Base-by-base conservation (phyloP, 2,888 invertebrate species). In the Brachypterus glaber region DNA sequence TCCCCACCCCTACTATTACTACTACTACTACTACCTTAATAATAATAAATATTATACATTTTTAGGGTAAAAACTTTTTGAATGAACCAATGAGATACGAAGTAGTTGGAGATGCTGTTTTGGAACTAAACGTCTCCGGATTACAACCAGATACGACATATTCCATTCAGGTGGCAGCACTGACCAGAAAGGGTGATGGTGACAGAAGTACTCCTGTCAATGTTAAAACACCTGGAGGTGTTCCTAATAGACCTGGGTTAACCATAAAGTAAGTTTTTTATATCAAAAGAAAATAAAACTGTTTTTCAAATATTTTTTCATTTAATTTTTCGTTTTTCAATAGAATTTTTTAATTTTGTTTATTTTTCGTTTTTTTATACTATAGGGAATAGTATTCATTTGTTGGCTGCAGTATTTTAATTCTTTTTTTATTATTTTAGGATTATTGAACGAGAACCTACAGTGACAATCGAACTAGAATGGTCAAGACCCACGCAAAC, bases 121-220 rank as follows among this genome's bases (percentile, higher is more conserved):
- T 84, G 39, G 84, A 89, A 59, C 74, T 83, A 53, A 90, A 89
- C 61, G 80, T 95, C 35, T 82, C 85, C 9, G 88, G 86, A 9
- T 72, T 98, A 30, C 91, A 95, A 64, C 95, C 98, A 3, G 95
- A 97, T 59, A 93, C 97, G 1, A 79, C 80, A 53, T 98, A 98
- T 68, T 82, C 82, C 37, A 82, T 95, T 40, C 89, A 92, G 71
- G 92, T 97, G 40, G 93, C 93, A 1, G 98, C 96, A 1, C 72
- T 96, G 43, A 98, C 97, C 3, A 76, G 93, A 45, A 92, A 92
- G 65, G 98, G 98, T 29, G 97, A 98, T 63, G 98, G 98, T 13
- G 86, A 89, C 63, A 74, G 93, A 47, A 93, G 93, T 60, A 70
- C 79, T 43, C 85, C 90, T 15, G 84, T 84, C 39, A 79, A 78